Evolutionary conservation across 2,797 vertebrate species (phyloP).

Genomic region (Apogon talboti): DNA sequence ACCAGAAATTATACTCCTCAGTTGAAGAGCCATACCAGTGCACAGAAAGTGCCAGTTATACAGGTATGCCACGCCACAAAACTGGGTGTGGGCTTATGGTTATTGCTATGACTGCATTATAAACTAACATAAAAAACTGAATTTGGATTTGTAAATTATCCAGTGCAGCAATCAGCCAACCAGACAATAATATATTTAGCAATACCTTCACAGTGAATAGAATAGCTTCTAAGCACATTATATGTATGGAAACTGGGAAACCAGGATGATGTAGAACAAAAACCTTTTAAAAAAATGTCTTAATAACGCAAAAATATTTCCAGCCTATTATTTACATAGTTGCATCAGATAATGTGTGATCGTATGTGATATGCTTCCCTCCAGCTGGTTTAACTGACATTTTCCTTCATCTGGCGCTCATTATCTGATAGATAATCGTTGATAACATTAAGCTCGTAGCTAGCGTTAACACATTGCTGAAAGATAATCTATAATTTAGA

Average conservation of each 20-base stretch:
- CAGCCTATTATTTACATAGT: neutral
- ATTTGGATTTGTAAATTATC: neutral
- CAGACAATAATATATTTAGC: no score
- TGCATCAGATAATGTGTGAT: neutral
- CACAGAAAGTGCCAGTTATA: no score
- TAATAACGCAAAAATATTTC: neutral
- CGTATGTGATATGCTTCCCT: fast-evolving
- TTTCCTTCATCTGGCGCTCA: no score
- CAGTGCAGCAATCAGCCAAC: neutral
- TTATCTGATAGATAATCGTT: neutral
- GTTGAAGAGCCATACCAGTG: neutral
- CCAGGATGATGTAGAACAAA: neutral
- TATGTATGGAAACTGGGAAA: neutral
- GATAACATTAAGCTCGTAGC: neutral
- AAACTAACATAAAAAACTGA: neutral
- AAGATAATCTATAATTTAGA: neutral
- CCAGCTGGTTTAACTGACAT: neutral
- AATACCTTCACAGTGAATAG: neutral
- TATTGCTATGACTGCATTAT: neutral
- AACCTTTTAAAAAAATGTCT: neutral
- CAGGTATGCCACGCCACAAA: neutral
- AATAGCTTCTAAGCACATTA: neutral
- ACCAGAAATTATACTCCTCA: no score
- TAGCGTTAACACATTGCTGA: neutral
- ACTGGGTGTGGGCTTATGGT: neutral